phyloP scores from a whole-genome alignment of 2,113 vertebrate species.

The Arothron firmamentum region DNA sequence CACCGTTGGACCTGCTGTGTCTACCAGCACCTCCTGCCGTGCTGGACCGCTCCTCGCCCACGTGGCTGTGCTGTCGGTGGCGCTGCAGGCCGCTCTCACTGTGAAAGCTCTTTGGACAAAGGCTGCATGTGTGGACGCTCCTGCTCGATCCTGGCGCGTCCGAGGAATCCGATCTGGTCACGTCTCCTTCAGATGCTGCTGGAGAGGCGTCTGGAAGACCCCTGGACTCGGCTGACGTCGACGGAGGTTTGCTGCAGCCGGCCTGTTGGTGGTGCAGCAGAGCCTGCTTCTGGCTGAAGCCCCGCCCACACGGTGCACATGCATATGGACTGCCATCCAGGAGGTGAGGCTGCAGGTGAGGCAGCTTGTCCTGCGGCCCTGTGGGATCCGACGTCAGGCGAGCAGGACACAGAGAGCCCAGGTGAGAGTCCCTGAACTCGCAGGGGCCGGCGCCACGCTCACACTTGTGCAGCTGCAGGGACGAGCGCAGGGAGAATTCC shows the following conservation, averaged over 20 bases:
- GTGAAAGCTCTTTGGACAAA: slow-evolving; percentile 51
- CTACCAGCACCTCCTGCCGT: neutral
- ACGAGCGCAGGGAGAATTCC: slow-evolving; percentile 66
- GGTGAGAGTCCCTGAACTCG: slow-evolving; percentile 22
- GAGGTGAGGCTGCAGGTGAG: slow-evolving; percentile 38
- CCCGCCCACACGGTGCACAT: slow-evolving; percentile 65
- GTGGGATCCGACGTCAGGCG: slow-evolving; percentile 17
- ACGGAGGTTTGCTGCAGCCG: slow-evolving; percentile 38
- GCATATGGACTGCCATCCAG: slow-evolving; percentile 56
- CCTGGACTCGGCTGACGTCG: slow-evolving; percentile 5
- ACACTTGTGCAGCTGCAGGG: slow-evolving; percentile 65
- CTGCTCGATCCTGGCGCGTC: slow-evolving; percentile 20
- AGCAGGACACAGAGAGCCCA: slow-evolving; percentile 23
- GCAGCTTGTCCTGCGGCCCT: slow-evolving; percentile 19
- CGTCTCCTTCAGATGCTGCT: slow-evolving; percentile 37
- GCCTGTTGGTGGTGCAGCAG: slow-evolving; percentile 72
- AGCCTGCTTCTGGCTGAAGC: slow-evolving; percentile 69
- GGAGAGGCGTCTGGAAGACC: slow-evolving; percentile 32
- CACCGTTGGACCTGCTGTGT: neutral
- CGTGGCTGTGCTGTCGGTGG: slow-evolving; percentile 42
- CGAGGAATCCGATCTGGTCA: slow-evolving; percentile 27
- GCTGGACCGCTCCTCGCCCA: neutral
- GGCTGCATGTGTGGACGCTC: slow-evolving; percentile 16
- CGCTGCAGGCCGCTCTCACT: slow-evolving; percentile 41
- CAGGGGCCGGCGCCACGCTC: slow-evolving; percentile 5